These are phyloP conservation scores for Phasianus colchicus DNA, from an alignment of 2,113 vertebrate genomes.

Conservation along the genomic window DNA sequence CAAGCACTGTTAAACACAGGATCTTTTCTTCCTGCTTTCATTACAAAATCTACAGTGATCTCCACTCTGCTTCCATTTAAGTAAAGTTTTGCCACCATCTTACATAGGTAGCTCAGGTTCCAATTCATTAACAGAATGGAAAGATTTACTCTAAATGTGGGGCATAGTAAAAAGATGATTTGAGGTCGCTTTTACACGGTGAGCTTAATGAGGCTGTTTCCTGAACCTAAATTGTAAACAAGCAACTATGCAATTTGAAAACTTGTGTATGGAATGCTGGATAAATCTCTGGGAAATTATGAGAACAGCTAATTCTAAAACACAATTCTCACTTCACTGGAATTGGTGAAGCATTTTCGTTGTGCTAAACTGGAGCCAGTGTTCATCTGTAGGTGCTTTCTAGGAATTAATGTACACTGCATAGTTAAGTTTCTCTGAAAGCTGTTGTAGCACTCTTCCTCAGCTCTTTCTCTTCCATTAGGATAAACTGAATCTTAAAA, in stretches of 20 bases:
- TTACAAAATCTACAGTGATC: not conserved
- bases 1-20: not conserved
- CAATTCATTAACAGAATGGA: conserved; percentile 25
- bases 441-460: not conserved
- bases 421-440: not conserved
- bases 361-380: not conserved
- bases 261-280: not conserved
- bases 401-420: not conserved
- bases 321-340: not conserved
- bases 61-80: conserved; percentile 8
- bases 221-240: conserved; percentile 27
- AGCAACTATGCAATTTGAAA: not conserved
- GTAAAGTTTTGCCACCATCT: conserved; percentile 7
- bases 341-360: not conserved
- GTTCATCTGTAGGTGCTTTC: not conserved
- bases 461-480: not conserved
- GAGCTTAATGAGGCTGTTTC: conserved; percentile 40
- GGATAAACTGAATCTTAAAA: not conserved
- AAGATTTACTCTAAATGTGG: conserved; percentile 9
- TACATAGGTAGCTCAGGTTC: conserved; percentile 1
- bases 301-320: not conserved
- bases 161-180: not conserved
- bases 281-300: conserved; percentile 2
- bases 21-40: not conserved
- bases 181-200: not conserved